Evolutionary conservation across 2,797 vertebrate genomes (phyloP).

Genomic region (Synanceia verrucosa): DNA sequence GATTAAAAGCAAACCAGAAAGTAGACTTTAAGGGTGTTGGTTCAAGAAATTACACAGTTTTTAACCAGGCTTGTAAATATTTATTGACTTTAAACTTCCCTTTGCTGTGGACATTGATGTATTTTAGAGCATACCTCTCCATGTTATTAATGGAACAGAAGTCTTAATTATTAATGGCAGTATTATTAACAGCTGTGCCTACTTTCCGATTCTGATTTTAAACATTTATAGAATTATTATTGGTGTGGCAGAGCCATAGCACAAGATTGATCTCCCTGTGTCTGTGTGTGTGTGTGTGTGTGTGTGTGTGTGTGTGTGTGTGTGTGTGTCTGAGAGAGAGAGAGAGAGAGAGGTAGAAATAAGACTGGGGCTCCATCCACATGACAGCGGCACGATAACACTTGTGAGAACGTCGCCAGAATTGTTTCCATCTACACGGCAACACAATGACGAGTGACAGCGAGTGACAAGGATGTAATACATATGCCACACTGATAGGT

Average conservation of each 20-base stretch:
- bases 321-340: slow-evolving; percentile 9
- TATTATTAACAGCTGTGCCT: slow-evolving; percentile 79
- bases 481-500: too few relatives aligned
- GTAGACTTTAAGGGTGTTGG: not conserved
- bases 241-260: slow-evolving; percentile 81
- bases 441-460: too few relatives aligned
- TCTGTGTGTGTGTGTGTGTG: not conserved
- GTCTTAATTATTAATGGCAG: slow-evolving; percentile 73
- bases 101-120: slow-evolving; percentile 55
- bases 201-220: slow-evolving; percentile 88
- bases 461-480: too few relatives aligned
- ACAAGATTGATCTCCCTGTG: slow-evolving; percentile 61
- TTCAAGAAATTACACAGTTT: not conserved
- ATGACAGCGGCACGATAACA: too few relatives aligned
- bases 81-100: slow-evolving; percentile 53
- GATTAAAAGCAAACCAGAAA: slow-evolving; percentile 18
- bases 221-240: slow-evolving; percentile 98
- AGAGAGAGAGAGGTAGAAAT: not conserved
- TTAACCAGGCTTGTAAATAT: slow-evolving; percentile 61
- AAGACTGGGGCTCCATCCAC: too few relatives aligned
- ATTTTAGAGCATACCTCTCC: slow-evolving; percentile 42
- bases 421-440: too few relatives aligned
- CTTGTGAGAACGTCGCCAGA: too few relatives aligned
- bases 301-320: slow-evolving; percentile 11
- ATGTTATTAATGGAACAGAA: slow-evolving; percentile 67